A percentile compares a stretch with the other conserved stretches of the same genome.
Conservation (phyloP, 2,113 vertebrate species). For the Psephotus haematonotus region DNA sequence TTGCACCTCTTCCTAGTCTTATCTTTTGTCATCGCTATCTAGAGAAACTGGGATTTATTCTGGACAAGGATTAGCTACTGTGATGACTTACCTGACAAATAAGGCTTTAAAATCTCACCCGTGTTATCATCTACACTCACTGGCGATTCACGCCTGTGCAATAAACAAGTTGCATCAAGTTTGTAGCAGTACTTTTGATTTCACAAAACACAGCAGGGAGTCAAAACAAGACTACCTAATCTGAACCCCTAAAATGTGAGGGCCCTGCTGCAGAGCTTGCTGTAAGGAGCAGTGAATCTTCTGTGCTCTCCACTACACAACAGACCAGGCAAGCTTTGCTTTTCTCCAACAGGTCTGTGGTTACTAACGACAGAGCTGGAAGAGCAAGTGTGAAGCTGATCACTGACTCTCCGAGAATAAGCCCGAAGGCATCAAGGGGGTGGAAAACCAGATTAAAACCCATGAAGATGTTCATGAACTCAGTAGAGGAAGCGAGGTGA, state of each 20-base stretch:
- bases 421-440: not conserved
- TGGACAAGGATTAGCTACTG: not conserved
- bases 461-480: not conserved
- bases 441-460: not conserved
- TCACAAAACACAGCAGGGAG: not conserved
- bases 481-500: not conserved
- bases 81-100: constrained; percentile 8
- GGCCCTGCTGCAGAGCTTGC: not conserved
- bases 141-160: constrained; percentile 26
- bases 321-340: not conserved
- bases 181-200: constrained; percentile 30
- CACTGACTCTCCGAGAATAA: not conserved
- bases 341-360: not conserved
- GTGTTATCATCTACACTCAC: not conserved
- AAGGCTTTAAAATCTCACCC: not conserved
- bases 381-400: not conserved
- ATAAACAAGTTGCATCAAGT: constrained; percentile 55
- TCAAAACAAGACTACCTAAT: not conserved
- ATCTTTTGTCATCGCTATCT: not conserved
- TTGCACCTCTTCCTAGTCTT: not conserved
- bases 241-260: not conserved
- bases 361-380: accelerated
- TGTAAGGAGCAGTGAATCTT: not conserved
- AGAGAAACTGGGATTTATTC: not conserved
- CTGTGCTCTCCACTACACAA: not conserved